phyloP scores from a whole-genome alignment of 1,140 invertebrate genomes.

The Agrypnia vestita region DNA sequence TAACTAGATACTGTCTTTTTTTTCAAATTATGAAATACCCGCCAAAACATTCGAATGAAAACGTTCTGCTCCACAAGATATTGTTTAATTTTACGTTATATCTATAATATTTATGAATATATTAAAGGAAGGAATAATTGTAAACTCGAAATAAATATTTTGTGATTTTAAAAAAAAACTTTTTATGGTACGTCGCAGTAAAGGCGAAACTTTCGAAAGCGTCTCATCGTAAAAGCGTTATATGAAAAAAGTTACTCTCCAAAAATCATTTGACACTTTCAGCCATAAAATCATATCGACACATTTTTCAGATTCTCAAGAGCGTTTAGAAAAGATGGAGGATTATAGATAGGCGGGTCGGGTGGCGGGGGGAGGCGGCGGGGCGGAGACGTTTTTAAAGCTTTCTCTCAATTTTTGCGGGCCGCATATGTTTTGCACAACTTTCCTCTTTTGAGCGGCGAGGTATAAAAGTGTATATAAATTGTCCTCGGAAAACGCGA shows the following conservation, averaged over 20 bases:
- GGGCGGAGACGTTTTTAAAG: background rate
- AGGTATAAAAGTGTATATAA: slow-evolving; percentile 37
- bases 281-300: slow-evolving; percentile 32
- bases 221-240: slow-evolving; percentile 22
- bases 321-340: slow-evolving; percentile 20
- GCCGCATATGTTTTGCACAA: slow-evolving; percentile 36
- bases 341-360: slow-evolving; percentile 1
- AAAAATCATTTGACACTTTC: slow-evolving; percentile 27
- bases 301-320: slow-evolving; percentile 31
- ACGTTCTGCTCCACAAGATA: too few species aligned
- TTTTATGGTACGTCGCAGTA: background rate
- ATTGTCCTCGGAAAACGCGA: slow-evolving; percentile 26
- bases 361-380: background rate
- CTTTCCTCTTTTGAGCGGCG: slow-evolving; percentile 28
- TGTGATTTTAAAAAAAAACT: too few species aligned
- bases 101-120: too few species aligned
- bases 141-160: too few species aligned
- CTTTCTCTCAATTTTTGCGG: slow-evolving; percentile 9
- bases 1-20: too few species aligned
- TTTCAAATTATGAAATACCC: too few species aligned
- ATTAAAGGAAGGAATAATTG: too few species aligned
- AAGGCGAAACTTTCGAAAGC: background rate
- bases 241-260: slow-evolving; percentile 18
- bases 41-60: too few species aligned
- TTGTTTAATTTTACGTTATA: too few species aligned